A percentile compares a stretch with the other conserved stretches of the same genome.
These are phyloP conservation scores for Strix aluco DNA, from an alignment of 2,113 vertebrate genomes.

Conservation along the genomic window DNA sequence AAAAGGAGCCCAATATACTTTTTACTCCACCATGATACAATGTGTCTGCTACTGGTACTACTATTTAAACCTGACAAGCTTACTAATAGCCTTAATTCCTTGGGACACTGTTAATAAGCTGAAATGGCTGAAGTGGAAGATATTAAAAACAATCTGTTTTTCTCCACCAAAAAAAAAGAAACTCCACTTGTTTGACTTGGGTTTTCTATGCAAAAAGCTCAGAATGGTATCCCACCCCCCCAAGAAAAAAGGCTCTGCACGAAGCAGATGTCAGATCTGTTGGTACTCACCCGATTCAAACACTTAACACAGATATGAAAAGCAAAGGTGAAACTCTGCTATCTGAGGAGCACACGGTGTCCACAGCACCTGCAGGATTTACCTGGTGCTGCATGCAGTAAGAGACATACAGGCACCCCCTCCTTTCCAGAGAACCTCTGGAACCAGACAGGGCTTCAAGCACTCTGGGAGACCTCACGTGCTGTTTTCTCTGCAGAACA, in stretches of 20 bases:
- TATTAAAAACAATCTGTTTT: not conserved
- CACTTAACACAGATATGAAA: not conserved
- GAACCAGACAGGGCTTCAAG: not conserved
- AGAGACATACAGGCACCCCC: not conserved
- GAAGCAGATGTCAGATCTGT: not conserved
- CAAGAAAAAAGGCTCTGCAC: not conserved
- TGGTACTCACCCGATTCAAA: not conserved
- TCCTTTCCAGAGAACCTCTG: not conserved
- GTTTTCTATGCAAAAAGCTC: not conserved
- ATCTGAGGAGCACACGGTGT: not conserved
- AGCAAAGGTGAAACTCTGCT: not conserved
- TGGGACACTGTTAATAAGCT: not conserved
- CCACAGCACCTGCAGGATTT: not conserved
- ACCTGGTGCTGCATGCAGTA: not conserved
- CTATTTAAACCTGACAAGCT: not conserved
- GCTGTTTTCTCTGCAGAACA: not conserved
- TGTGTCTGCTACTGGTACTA: not conserved
- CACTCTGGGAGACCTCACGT: not conserved
- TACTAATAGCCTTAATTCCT: not conserved
- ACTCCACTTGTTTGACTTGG: not conserved
- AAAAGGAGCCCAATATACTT: not conserved
- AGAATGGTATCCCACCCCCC: not conserved
- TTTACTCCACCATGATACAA: fast-evolving
- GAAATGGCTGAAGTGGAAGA: not conserved
- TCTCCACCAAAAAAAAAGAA: not conserved